phyloP scores from a whole-genome alignment of 2,113 vertebrate genomes.

The Clarias gariepinus region DNA sequence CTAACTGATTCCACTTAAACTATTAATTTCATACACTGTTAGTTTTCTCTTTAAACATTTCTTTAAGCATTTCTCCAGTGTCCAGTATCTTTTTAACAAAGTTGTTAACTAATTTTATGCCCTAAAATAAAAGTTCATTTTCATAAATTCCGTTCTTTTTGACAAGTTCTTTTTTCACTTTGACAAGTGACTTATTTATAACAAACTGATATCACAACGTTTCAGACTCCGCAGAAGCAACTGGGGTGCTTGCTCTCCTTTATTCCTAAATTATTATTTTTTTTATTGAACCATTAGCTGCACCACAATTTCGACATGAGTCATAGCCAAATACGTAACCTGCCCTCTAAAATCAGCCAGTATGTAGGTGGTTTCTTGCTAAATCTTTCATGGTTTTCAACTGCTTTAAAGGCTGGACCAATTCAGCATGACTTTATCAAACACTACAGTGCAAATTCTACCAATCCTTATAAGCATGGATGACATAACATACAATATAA shows the following conservation, averaged over 20 bases:
- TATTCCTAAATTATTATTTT: not conserved
- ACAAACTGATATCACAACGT: not conserved
- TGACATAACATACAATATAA: not conserved
- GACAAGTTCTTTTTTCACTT: too few relatives aligned
- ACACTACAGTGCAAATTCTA: not conserved
- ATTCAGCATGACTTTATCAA: not conserved
- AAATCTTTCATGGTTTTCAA: not conserved
- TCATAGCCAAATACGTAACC: not conserved
- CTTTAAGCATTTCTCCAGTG: not conserved
- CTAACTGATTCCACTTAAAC: not conserved
- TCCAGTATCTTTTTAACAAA: not conserved
- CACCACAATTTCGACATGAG: not conserved
- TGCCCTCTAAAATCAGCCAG: not conserved
- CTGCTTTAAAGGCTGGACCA: not conserved
- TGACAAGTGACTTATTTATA: not conserved
- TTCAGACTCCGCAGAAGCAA: not conserved
- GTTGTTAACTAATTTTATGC: constrained; percentile 1
- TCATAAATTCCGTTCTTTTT: not conserved
- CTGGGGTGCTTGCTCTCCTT: not conserved
- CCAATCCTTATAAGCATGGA: not conserved
- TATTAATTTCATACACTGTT: not conserved
- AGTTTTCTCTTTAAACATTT: not conserved
- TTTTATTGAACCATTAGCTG: not conserved
- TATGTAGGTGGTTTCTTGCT: not conserved
- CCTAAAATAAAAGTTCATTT: constrained; percentile 19